Evolutionary conservation across 2,113 vertebrate species (phyloP).

Genomic region (Zosterops borbonicus): DNA sequence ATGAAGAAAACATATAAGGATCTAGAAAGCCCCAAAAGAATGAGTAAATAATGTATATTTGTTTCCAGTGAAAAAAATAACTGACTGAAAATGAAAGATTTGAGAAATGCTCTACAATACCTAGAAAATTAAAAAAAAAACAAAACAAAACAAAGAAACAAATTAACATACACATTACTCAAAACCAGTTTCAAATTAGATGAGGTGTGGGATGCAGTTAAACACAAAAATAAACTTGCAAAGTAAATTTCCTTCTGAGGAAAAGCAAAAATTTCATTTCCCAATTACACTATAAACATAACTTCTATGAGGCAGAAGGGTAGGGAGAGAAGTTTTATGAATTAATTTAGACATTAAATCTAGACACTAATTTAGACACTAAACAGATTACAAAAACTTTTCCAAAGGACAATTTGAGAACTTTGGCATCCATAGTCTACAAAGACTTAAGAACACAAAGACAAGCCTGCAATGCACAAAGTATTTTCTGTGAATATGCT

Average conservation of each 20-base stretch:
- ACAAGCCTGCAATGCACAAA: background rate
- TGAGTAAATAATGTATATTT: background rate
- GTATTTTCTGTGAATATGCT: background rate
- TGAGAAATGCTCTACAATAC: background rate
- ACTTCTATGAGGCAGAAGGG: background rate
- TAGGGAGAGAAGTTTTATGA: background rate
- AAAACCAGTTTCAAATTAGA: background rate
- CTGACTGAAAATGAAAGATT: background rate
- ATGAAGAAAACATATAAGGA: background rate
- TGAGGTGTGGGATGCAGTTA: background rate
- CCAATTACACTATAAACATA: background rate
- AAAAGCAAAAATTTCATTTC: background rate
- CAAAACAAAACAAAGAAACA: background rate
- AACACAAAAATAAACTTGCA: background rate
- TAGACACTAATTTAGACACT: background rate
- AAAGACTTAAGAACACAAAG: background rate
- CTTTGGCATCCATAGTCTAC: background rate
- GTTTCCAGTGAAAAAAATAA: background rate
- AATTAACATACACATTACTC: background rate
- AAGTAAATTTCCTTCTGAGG: background rate
- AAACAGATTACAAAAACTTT: background rate
- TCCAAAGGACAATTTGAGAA: background rate
- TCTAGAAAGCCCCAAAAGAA: background rate
- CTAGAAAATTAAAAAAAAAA: background rate
- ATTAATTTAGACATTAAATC: background rate